phyloP scores from a whole-genome alignment of 2,113 vertebrate species.

The Triplophysa tibetana region DNA sequence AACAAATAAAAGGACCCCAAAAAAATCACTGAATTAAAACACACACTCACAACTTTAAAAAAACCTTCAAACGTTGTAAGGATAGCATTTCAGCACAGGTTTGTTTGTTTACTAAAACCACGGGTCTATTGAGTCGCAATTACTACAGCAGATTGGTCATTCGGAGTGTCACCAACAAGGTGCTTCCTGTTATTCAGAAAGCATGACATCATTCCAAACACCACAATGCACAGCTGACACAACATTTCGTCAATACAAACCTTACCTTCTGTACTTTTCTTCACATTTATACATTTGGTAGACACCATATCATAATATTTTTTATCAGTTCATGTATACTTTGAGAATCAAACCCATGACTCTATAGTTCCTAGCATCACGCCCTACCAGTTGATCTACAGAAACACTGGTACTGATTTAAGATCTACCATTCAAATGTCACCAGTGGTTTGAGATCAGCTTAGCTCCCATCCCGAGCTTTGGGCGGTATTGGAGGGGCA shows the following conservation, averaged over 20 bases:
- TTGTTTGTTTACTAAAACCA: neutral
- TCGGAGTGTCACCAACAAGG: slow-evolving; percentile 59
- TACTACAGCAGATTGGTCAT: slow-evolving; percentile 40
- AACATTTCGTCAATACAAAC: slow-evolving; percentile 30
- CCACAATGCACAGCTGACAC: slow-evolving; percentile 39
- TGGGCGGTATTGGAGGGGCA: slow-evolving; percentile 29
- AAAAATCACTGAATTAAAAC: too few relatives aligned
- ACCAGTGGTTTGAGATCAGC: slow-evolving; percentile 32
- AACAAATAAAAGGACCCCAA: too few relatives aligned
- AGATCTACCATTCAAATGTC: neutral
- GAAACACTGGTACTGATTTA: too few relatives aligned
- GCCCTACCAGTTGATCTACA: too few relatives aligned
- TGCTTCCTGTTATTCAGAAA: slow-evolving; percentile 77
- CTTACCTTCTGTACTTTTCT: neutral
- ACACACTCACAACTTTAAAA: too few relatives aligned
- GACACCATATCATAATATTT: too few relatives aligned
- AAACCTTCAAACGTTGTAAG: neutral
- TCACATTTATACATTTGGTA: neutral
- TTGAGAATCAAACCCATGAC: neutral
- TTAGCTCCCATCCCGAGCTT: neutral
- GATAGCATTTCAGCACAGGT: neutral
- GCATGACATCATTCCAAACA: slow-evolving; percentile 42
- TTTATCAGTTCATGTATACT: neutral
- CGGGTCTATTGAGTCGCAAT: slow-evolving; percentile 9
- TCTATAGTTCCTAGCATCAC: too few relatives aligned